Percentiles rank a stretch among this genome's conserved stretches.
Conservation (phyloP, 2,113 vertebrate species). For the Dasyprocta punctata region DNA sequence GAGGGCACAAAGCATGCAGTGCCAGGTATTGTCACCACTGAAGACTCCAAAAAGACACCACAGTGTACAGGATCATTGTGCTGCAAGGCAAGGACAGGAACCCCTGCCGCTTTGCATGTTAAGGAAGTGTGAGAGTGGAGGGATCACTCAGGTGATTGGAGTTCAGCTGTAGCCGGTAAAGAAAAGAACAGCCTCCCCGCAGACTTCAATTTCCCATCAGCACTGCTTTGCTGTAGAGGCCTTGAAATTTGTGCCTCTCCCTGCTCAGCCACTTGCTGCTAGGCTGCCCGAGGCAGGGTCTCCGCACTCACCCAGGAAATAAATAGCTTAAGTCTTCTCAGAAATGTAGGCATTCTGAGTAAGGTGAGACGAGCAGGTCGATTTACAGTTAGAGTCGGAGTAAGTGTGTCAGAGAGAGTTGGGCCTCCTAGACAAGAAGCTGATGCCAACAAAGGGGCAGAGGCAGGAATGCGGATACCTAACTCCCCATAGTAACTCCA, state of each 20-base stretch:
- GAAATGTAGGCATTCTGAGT: neutral
- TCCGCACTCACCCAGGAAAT: neutral
- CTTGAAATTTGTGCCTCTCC: neutral
- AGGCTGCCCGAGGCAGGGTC: neutral
- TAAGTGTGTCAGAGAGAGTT: neutral
- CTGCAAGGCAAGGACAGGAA: neutral
- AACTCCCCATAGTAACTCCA: neutral
- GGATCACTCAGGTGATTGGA: neutral
- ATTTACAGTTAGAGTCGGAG: neutral
- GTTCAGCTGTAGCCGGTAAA: neutral
- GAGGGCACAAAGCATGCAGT: fast-evolving
- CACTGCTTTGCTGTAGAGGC: neutral
- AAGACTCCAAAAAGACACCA: neutral
- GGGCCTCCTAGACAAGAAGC: neutral
- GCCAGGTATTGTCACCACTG: neutral
- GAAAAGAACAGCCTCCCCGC: neutral
- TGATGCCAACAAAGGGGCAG: neutral
- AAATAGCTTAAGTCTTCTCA: neutral
- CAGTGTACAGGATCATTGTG: neutral
- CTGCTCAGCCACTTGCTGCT: neutral
- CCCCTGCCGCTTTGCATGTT: neutral
- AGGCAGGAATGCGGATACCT: neutral
- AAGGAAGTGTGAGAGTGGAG: neutral
- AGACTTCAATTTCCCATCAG: neutral
- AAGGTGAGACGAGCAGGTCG: neutral